Percentiles rank a stretch among this genome's conserved stretches.
Conservation (phyloP, 2,797 vertebrate genomes). For the Parauchenoglanis ngamensis region DNA sequence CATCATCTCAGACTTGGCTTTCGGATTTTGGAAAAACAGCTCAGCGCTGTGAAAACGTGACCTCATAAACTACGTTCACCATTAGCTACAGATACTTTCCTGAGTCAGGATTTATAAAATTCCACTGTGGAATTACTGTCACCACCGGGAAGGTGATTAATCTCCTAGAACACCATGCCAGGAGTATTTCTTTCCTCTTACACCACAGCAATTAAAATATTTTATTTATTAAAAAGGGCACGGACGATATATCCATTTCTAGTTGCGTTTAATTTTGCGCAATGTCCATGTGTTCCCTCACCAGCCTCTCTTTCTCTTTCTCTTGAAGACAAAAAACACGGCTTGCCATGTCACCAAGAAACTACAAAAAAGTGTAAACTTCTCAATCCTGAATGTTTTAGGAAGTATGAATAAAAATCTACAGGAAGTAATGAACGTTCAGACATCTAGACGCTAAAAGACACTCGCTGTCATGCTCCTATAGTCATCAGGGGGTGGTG, state of each 20-base stretch:
- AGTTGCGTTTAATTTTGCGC: neutral
- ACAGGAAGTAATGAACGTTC: neutral
- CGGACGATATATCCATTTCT: neutral
- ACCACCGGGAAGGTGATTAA: neutral
- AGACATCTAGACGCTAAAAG: neutral
- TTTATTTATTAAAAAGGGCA: neutral
- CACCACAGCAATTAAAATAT: neutral
- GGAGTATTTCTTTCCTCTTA: no score
- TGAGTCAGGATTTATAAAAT: neutral
- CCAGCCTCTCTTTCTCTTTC: neutral
- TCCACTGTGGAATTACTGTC: neutral
- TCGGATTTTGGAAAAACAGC: neutral
- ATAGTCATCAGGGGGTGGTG: no score
- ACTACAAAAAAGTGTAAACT: no score
- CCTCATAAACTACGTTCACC: neutral
- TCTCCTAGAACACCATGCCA: neutral
- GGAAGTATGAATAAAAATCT: no score
- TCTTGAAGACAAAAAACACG: neutral
- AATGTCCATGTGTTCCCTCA: neutral
- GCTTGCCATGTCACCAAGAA: neutral
- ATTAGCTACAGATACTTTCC: neutral
- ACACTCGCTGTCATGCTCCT: neutral
- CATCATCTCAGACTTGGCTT: slow-evolving; percentile 1
- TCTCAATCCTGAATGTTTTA: neutral
- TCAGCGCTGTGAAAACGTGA: slow-evolving; percentile 9